These are phyloP conservation scores for Vanessa atalanta DNA, from an alignment of 1,140 invertebrate genomes.

Conservation along the genomic window DNA sequence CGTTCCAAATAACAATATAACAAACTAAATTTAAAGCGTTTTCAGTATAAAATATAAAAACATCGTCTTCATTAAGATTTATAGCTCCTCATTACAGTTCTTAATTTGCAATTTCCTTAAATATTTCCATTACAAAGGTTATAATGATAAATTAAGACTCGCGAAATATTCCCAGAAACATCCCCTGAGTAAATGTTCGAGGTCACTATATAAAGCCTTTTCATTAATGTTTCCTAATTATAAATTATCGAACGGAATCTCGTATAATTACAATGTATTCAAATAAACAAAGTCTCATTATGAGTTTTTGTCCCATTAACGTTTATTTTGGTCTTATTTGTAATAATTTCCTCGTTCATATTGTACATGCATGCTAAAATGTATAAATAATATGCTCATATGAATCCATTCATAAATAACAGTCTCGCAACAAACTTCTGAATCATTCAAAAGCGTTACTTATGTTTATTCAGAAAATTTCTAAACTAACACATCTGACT, in stretches of 20 bases:
- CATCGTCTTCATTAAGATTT: background rate
- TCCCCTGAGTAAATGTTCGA: conserved; percentile 2
- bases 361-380: no score
- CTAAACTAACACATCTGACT: conserved; percentile 22
- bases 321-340: no score
- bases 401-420: background rate
- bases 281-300: background rate
- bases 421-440: background rate
- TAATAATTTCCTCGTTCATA: no score
- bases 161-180: conserved; percentile 21
- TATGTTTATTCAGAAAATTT: conserved; percentile 7
- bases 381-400: background rate
- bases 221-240: conserved; percentile 21
- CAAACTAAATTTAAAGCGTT: background rate
- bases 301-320: background rate
- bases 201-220: conserved; percentile 25
- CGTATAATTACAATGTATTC: background rate
- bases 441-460: conserved; percentile 10
- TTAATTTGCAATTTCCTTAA: conserved; percentile 19
- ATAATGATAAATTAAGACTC: conserved; percentile 21
- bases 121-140: conserved; percentile 15
- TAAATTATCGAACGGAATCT: conserved; percentile 8
- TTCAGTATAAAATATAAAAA: background rate
- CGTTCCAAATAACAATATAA: background rate
- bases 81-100: conserved; percentile 2